phyloP scores from a whole-genome alignment of 2,113 vertebrate genomes.

The Alligator sinensis region DNA sequence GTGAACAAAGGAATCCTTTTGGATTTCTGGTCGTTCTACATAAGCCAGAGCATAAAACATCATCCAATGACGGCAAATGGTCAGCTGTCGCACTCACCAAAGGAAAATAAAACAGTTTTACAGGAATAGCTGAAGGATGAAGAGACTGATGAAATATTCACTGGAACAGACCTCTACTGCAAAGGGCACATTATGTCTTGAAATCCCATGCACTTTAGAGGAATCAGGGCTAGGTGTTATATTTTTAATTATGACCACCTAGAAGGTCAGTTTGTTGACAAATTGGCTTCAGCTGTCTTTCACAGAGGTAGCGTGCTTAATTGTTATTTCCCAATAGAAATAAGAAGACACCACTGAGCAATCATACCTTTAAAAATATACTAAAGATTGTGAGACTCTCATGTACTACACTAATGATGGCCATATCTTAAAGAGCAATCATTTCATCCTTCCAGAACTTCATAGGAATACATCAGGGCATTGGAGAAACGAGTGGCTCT shows the following conservation, averaged over 20 bases:
- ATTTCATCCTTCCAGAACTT: background rate
- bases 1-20: background rate
- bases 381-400: background rate
- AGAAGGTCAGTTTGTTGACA: slow-evolving; percentile 66
- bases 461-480: background rate
- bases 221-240: slow-evolving; percentile 64
- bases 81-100: background rate
- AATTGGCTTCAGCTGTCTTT: slow-evolving; percentile 40
- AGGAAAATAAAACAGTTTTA: background rate
- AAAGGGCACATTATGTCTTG: slow-evolving; percentile 19
- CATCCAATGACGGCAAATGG: background rate
- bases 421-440: background rate
- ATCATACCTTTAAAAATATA: background rate
- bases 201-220: slow-evolving; percentile 58
- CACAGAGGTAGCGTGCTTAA: slow-evolving; percentile 18
- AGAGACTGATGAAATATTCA: background rate
- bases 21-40: background rate
- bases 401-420: background rate
- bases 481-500: background rate
- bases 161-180: background rate
- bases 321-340: slow-evolving; percentile 22
- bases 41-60: background rate
- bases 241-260: slow-evolving; percentile 51
- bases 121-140: background rate
- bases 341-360: background rate